Percentiles rank a stretch among this genome's conserved stretches.
These are phyloP conservation scores for Siniperca scherzeri DNA, from an alignment of 2,797 vertebrate species.

Conservation along the genomic window DNA sequence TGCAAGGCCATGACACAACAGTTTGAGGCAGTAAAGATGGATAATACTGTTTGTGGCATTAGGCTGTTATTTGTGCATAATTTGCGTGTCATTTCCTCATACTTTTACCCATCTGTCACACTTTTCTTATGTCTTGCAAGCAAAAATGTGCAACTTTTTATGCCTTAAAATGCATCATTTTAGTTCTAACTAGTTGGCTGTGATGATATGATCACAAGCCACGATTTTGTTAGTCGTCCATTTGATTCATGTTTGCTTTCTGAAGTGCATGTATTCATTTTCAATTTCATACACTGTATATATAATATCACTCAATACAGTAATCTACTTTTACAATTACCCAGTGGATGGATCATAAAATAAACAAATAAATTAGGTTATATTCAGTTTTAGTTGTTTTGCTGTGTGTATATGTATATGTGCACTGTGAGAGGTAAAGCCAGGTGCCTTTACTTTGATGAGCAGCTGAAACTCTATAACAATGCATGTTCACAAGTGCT, in stretches of 20 bases:
- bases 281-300: not conserved
- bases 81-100: not conserved
- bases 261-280: not conserved
- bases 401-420: not conserved
- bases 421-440: constrained; percentile 16
- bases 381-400: not conserved
- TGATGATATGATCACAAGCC: not conserved
- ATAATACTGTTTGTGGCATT: not conserved
- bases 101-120: not conserved
- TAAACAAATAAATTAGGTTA: not conserved
- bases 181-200: not conserved
- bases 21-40: not conserved
- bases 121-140: not conserved
- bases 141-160: not conserved
- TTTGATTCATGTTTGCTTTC: not conserved
- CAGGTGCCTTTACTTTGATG: constrained; percentile 31
- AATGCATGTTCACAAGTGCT: constrained; percentile 22
- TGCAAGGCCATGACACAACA: not conserved
- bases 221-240: not conserved
- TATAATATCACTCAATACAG: not conserved
- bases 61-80: not conserved
- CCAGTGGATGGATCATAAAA: not conserved
- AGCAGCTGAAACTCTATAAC: constrained; percentile 34
- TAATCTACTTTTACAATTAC: not conserved
- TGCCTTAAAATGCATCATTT: not conserved